Conservation (phyloP, 2,888 invertebrate genomes). For the Cantharis lateralis region DNA sequence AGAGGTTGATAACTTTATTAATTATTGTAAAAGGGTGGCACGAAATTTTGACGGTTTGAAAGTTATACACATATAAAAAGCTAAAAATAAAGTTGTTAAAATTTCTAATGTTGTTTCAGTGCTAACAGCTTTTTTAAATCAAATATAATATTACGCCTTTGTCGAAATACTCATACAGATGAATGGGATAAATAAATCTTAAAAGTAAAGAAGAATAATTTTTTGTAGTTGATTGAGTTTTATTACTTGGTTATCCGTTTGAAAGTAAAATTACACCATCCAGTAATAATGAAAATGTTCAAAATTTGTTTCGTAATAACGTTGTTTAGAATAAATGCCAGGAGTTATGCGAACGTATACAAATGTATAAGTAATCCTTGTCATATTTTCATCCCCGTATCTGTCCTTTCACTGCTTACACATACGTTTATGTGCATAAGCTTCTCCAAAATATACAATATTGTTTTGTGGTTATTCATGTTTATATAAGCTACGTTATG, state of each 20-base stretch:
- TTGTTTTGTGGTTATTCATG: background rate
- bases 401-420: slow-evolving; percentile 20
- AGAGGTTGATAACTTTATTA: background rate
- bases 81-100: background rate
- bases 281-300: background rate
- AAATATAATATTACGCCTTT: no score
- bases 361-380: slow-evolving; percentile 22
- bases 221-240: background rate
- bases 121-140: background rate
- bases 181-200: no score
- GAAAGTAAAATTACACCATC: background rate
- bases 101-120: background rate
- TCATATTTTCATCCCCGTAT: slow-evolving; percentile 25
- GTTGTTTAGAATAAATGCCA: slow-evolving; percentile 1
- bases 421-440: slow-evolving; percentile 21
- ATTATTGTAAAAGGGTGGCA: background rate
- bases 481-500: background rate
- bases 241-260: background rate
- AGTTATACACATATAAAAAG: background rate
- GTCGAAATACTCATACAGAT: no score
- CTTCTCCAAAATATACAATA: slow-evolving; percentile 2
- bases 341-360: background rate
- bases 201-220: background rate
- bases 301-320: background rate
- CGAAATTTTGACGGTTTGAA: background rate